Evolutionary conservation across 1,140 invertebrate genomes (phyloP).

Genomic region (Phortica variegata): DNA sequence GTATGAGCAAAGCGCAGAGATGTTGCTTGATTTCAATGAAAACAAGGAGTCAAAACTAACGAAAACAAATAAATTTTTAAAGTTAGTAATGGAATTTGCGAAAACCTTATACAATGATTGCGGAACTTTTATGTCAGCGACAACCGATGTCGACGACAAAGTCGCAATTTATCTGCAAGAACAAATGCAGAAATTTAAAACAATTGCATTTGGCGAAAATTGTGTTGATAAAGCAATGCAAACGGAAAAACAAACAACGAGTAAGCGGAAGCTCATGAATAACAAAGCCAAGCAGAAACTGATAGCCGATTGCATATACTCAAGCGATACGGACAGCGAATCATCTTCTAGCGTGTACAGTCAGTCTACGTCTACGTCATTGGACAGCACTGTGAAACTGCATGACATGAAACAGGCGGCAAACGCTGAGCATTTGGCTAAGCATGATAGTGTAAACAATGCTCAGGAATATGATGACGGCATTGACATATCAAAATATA

Average conservation of each 20-base stretch:
- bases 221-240: too few species aligned
- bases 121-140: slow-evolving; percentile 7
- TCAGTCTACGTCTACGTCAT: too few species aligned
- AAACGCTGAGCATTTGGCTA: too few species aligned
- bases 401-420: too few species aligned
- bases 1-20: slow-evolving; percentile 23
- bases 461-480: slow-evolving; percentile 33
- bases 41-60: slow-evolving; percentile 11
- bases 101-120: slow-evolving; percentile 35
- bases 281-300: too few species aligned
- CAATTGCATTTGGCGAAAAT: too few species aligned
- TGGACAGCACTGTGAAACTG: too few species aligned
- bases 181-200: slow-evolving; percentile 25
- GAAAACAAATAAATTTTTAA: slow-evolving; percentile 6
- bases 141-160: slow-evolving; percentile 24
- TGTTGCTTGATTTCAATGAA: slow-evolving; percentile 23
- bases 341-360: too few species aligned
- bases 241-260: neutral
- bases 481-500: slow-evolving; percentile 34
- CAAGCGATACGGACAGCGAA: too few species aligned
- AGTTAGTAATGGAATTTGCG: slow-evolving; percentile 23
- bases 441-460: too few species aligned
- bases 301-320: too few species aligned
- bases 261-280: slow-evolving; percentile 5
- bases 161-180: slow-evolving; percentile 21